Conservation (phyloP, 2,797 vertebrate species). For the Lutra lutra region DNA sequence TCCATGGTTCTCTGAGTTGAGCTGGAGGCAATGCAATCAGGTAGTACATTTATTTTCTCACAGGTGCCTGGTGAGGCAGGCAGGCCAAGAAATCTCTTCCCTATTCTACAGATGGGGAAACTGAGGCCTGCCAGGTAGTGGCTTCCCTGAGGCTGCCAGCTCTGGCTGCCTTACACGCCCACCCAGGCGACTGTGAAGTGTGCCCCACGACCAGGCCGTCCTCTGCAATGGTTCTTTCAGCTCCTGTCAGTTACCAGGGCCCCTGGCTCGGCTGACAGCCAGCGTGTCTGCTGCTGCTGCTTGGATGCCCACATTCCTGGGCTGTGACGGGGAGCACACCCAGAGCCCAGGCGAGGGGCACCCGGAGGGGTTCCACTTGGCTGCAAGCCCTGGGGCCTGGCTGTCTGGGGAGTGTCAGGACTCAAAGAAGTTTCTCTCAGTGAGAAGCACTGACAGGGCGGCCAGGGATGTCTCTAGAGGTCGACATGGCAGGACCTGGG, state of each 20-base stretch:
- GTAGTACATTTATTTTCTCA: neutral
- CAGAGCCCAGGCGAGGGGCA: slow-evolving; percentile 20
- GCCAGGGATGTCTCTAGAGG: neutral
- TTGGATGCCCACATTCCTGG: slow-evolving; percentile 69
- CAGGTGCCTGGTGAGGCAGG: neutral
- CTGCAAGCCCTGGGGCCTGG: slow-evolving; percentile 53
- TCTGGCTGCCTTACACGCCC: slow-evolving; percentile 58
- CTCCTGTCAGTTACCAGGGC: slow-evolving; percentile 52
- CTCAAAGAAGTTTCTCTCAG: slow-evolving; percentile 40
- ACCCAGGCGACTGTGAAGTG: slow-evolving; percentile 44
- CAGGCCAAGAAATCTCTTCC: neutral
- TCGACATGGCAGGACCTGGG: neutral
- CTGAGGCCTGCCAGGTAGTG: neutral
- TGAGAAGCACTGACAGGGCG: neutral
- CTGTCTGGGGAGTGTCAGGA: slow-evolving; percentile 63
- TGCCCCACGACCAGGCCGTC: slow-evolving; percentile 26
- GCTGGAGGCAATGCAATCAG: neutral
- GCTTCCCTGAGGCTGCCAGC: neutral
- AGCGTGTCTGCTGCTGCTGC: slow-evolving; percentile 47
- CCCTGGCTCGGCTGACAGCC: slow-evolving; percentile 58
- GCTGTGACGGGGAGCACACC: slow-evolving; percentile 46
- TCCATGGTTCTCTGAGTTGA: neutral
- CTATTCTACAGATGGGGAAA: neutral
- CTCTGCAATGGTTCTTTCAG: slow-evolving; percentile 16
- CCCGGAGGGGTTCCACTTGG: slow-evolving; percentile 60